Percentiles rank a stretch among this genome's conserved stretches.
These are phyloP conservation scores for Dissostichus mawsoni DNA, from an alignment of 2,113 vertebrate species.

Conservation along the genomic window DNA sequence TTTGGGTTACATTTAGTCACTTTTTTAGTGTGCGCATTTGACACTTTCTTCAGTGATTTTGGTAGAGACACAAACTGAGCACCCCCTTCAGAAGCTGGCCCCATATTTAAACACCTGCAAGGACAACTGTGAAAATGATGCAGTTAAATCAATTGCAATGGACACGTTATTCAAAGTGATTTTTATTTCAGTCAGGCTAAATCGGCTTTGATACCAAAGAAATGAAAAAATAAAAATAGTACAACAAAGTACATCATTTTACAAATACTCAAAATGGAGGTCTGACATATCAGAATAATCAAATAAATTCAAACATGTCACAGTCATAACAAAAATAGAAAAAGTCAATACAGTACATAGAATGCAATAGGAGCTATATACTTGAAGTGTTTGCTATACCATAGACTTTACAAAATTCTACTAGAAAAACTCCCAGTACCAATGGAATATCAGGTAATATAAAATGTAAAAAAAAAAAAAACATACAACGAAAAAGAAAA, in stretches of 20 bases:
- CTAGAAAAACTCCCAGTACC: conserved; percentile 82
- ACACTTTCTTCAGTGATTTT: background rate
- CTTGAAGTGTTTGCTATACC: conserved; percentile 73
- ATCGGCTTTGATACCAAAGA: conserved; percentile 75
- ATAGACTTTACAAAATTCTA: conserved; percentile 83
- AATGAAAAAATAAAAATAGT: conserved; percentile 81
- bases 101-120: too few species aligned
- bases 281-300: conserved; percentile 72
- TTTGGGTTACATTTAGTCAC: background rate
- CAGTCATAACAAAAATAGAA: conserved; percentile 82
- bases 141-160: conserved; percentile 3
- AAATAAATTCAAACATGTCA: conserved; percentile 76
- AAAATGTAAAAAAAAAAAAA: conserved; percentile 71
- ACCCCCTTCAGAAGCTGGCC: too few species aligned
- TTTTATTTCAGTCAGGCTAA: conserved; percentile 81
- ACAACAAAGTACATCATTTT: conserved; percentile 81
- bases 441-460: conserved; percentile 76
- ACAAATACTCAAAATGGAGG: conserved; percentile 80
- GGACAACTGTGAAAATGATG: background rate
- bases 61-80: background rate
- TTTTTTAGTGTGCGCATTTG: background rate
- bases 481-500: conserved; percentile 49
- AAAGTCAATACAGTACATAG: conserved; percentile 79
- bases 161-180: conserved; percentile 63
- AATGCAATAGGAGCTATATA: conserved; percentile 81